These are phyloP conservation scores for Esox lucius DNA, from an alignment of 2,797 vertebrate genomes.

Conservation along the genomic window DNA sequence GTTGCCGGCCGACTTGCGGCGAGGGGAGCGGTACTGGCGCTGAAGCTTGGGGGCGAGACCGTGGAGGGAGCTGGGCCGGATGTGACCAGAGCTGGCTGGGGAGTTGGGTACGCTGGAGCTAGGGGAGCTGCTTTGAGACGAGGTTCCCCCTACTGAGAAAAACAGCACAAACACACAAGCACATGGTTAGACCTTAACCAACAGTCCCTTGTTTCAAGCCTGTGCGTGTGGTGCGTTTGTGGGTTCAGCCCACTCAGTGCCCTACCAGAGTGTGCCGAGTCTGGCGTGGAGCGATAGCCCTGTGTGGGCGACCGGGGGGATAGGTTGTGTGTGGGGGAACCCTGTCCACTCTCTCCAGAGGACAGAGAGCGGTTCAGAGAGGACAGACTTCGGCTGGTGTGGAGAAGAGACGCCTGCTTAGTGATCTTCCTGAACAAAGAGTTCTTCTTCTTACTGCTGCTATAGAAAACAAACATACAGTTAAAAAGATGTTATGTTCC, in stretches of 20 bases:
- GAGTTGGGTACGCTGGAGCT: slow-evolving; percentile 96
- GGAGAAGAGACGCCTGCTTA: slow-evolving; percentile 90
- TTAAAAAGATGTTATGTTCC: slow-evolving; percentile 1
- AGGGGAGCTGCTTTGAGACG: slow-evolving; percentile 96
- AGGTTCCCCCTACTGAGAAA: slow-evolving; percentile 85
- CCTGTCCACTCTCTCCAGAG: slow-evolving; percentile 92
- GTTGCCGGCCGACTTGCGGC: slow-evolving; percentile 94
- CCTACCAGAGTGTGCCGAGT: slow-evolving; percentile 88
- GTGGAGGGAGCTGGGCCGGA: slow-evolving; percentile 92
- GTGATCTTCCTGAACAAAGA: slow-evolving; percentile 94
- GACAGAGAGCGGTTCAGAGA: slow-evolving; percentile 94
- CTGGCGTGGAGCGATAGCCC: slow-evolving; percentile 86
- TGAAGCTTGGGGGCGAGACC: slow-evolving; percentile 95
- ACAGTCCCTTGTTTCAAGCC: neutral
- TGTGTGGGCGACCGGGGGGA: slow-evolving; percentile 93
- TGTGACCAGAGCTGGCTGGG: slow-evolving; percentile 92
- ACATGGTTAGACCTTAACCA: neutral
- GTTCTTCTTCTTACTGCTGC: slow-evolving; percentile 85
- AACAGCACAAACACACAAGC: slow-evolving; percentile 6
- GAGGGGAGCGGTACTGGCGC: slow-evolving; percentile 91
- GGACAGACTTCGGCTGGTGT: slow-evolving; percentile 93
- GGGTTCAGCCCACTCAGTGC: neutral
- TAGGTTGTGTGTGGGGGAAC: slow-evolving; percentile 92
- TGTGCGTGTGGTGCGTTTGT: neutral
- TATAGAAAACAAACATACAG: neutral